These are phyloP conservation scores for Drosophila quadrilineata DNA, from an alignment of 1,140 invertebrate species.

Conservation along the genomic window DNA sequence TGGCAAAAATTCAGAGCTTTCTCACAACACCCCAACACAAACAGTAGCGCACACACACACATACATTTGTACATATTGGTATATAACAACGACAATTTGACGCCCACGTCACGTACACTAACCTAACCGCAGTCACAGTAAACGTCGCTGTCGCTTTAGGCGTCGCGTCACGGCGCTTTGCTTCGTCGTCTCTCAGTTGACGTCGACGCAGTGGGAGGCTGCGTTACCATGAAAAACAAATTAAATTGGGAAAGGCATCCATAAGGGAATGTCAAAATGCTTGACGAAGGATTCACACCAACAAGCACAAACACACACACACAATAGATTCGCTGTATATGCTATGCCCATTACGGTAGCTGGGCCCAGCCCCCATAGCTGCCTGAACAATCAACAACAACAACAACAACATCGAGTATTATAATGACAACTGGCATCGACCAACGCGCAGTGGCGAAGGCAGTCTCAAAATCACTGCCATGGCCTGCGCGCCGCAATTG, in stretches of 20 bases:
- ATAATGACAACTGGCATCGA: conserved; percentile 26
- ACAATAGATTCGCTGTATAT: conserved; percentile 8
- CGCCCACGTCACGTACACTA: conserved; percentile 26
- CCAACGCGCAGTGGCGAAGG: conserved; percentile 40
- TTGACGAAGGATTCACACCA: conserved; percentile 44
- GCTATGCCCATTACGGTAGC: conserved; percentile 49
- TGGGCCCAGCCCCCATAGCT: conserved; percentile 17
- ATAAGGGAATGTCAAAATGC: conserved; percentile 27
- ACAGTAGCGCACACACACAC: conserved; percentile 4
- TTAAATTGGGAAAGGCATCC: conserved; percentile 28
- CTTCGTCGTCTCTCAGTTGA: no score
- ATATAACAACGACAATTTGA: conserved; percentile 19
- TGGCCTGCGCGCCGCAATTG: conserved; percentile 52
- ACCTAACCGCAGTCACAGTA: background rate
- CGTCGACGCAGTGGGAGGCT: conserved; percentile 34
- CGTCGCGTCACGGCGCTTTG: no score
- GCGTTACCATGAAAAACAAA: conserved; percentile 26
- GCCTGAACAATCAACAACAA: conserved; percentile 13
- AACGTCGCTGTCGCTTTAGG: no score
- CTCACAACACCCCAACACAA: conserved; percentile 14
- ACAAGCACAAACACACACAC: conserved; percentile 17
- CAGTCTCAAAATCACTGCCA: conserved; percentile 61
- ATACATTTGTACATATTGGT: background rate
- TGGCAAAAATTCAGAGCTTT: conserved; percentile 38
- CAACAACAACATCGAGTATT: conserved; percentile 16